phyloP scores from a whole-genome alignment of 2,113 vertebrate genomes.

The Gymnocephalus cernua region DNA sequence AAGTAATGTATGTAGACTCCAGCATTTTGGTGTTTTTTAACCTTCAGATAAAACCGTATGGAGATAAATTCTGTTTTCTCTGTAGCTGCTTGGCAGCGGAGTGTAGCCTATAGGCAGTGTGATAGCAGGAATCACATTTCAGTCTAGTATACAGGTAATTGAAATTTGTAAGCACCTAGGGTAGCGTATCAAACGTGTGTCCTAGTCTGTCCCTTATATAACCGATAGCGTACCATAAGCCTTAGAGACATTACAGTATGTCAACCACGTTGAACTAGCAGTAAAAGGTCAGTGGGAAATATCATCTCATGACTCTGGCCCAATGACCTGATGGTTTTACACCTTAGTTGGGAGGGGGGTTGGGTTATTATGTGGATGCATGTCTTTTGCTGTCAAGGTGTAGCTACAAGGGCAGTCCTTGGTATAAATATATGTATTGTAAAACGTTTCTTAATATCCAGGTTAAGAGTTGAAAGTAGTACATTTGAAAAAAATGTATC shows the following conservation, averaged over 20 bases:
- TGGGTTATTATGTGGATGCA: constrained; percentile 19
- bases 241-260: constrained; percentile 52
- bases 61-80: constrained; percentile 32
- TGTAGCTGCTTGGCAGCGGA: constrained; percentile 37
- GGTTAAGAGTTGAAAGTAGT: neutral
- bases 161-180: constrained; percentile 61
- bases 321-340: constrained; percentile 42
- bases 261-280: constrained; percentile 51
- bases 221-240: constrained; percentile 51
- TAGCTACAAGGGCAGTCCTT: neutral
- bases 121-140: constrained; percentile 68
- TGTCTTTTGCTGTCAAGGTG: constrained; percentile 34
- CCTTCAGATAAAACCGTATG: constrained; percentile 4
- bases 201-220: constrained; percentile 47
- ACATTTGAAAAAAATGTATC: neutral
- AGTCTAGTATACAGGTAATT: constrained; percentile 67
- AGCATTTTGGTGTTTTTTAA: constrained; percentile 6
- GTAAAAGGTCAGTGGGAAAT: constrained; percentile 57
- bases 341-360: neutral
- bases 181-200: constrained; percentile 43
- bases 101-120: constrained; percentile 46
- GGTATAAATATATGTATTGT: neutral
- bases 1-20: neutral
- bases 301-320: constrained; percentile 32
- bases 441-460: neutral